These are phyloP conservation scores for Hoplostethus atlanticus DNA, from an alignment of 2,797 vertebrate species.

Conservation along the genomic window DNA sequence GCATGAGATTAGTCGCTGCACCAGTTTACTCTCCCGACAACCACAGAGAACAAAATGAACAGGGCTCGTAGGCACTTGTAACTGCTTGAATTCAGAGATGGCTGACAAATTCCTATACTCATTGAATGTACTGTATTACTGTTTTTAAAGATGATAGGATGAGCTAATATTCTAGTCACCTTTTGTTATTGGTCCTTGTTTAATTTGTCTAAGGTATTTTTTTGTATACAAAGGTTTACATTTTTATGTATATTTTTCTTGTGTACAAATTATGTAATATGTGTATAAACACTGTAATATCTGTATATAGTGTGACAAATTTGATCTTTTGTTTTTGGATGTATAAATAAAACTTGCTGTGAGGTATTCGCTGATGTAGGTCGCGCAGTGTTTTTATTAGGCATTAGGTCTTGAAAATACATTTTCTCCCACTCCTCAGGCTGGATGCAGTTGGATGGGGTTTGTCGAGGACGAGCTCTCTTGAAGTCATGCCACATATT, in stretches of 20 bases:
- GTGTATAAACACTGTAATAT: slow-evolving; percentile 99
- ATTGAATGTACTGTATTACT: slow-evolving; percentile 99
- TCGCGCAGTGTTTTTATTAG: slow-evolving; percentile 4
- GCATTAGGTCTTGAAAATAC: not conserved
- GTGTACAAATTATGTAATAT: slow-evolving; percentile 99
- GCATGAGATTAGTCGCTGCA: slow-evolving; percentile 85
- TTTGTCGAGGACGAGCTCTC: too few relatives aligned
- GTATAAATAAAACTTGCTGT: slow-evolving; percentile 99
- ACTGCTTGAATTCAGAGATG: slow-evolving; percentile 87
- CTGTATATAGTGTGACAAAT: slow-evolving; percentile 99
- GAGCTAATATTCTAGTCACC: slow-evolving; percentile 98
- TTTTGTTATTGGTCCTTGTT: slow-evolving; percentile 99
- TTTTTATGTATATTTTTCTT: slow-evolving; percentile 99
- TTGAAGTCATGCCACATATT: too few relatives aligned
- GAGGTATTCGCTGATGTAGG: slow-evolving; percentile 87
- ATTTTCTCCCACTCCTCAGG: too few relatives aligned
- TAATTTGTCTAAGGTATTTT: slow-evolving; percentile 99
- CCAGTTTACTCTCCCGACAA: slow-evolving; percentile 78
- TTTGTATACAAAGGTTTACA: slow-evolving; percentile 99
- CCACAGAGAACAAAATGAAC: slow-evolving; percentile 83
- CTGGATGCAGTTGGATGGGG: too few relatives aligned
- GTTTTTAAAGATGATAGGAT: slow-evolving; percentile 92
- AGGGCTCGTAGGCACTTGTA: slow-evolving; percentile 85
- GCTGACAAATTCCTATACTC: slow-evolving; percentile 96
- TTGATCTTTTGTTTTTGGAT: slow-evolving; percentile 99